A percentile compares a stretch with the other conserved stretches of the same genome.
phyloP scores from a whole-genome alignment of 2,888 invertebrate genomes.

The Encarsia formosa region DNA sequence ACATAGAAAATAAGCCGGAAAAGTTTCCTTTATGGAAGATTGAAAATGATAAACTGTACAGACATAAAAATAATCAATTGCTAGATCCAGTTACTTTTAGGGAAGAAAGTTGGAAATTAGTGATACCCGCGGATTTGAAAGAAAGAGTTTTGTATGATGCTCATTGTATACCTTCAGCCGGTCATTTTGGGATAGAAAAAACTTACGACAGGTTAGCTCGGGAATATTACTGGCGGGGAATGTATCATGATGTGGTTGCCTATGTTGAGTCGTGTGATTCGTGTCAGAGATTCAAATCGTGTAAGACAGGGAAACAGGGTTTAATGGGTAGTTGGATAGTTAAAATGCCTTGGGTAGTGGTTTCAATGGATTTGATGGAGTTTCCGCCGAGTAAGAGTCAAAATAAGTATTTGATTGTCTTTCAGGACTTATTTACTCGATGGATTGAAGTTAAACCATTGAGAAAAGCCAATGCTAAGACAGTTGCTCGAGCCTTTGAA shows the following conservation, averaged over 20 bases:
- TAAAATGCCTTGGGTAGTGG: not conserved
- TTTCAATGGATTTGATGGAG: not conserved
- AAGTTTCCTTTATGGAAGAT: too few species aligned
- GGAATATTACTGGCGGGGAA: not conserved
- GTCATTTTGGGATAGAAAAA: not conserved
- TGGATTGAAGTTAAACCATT: not conserved
- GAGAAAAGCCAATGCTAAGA: not conserved
- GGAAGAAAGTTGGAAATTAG: not conserved
- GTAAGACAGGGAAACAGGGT: not conserved
- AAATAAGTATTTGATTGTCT: not conserved
- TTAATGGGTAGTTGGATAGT: not conserved
- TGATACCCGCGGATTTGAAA: not conserved
- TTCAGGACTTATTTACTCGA: not conserved
- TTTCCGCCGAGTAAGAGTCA: not conserved
- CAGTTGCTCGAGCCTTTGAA: not conserved
- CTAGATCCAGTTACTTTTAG: not conserved
- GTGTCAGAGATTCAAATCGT: not conserved
- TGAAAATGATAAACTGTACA: too few species aligned
- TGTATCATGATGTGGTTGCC: not conserved
- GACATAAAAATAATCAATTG: not conserved
- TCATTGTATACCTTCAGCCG: not conserved
- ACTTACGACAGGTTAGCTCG: not conserved
- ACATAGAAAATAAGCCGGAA: not conserved
- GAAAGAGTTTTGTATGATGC: not conserved
- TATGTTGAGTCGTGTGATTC: not conserved